Evolutionary conservation across 2,113 vertebrate species (phyloP).

Genomic region (Sinocyclocheilus grahami): DNA sequence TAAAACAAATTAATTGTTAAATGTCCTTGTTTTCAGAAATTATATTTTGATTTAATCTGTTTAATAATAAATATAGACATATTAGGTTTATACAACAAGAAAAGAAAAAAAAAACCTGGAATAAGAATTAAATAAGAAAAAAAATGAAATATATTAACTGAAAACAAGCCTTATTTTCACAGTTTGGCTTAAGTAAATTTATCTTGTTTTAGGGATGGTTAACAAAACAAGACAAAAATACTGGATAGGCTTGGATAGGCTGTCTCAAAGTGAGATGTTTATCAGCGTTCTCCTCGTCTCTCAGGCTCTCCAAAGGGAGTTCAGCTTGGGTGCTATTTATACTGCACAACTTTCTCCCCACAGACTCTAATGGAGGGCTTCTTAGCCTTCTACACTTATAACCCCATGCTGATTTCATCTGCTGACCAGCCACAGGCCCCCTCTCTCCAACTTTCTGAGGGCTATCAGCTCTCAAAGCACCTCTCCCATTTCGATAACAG

Average conservation of each 20-base stretch:
- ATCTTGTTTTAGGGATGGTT: background rate
- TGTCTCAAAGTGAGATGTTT: constrained; percentile 69
- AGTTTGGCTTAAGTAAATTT: background rate
- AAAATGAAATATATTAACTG: no score
- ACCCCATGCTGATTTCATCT: constrained; percentile 72
- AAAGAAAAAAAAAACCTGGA: background rate
- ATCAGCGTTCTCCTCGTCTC: constrained; percentile 69
- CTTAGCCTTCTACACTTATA: constrained; percentile 62
- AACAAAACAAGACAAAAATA: background rate
- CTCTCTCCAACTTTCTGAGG: constrained; percentile 58
- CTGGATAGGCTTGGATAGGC: constrained; percentile 64
- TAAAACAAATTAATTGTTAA: background rate
- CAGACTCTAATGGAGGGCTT: constrained; percentile 69
- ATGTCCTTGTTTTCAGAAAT: background rate
- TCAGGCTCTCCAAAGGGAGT: constrained; percentile 66
- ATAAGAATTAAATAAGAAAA: background rate
- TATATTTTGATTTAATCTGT: background rate
- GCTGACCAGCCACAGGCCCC: constrained; percentile 64
- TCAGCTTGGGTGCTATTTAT: constrained; percentile 75
- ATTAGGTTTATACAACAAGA: background rate
- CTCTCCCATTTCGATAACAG: constrained; percentile 69
- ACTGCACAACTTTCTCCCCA: constrained; percentile 56
- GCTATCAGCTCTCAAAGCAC: constrained; percentile 65
- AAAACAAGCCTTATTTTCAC: background rate
- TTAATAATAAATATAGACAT: background rate